phyloP scores from a whole-genome alignment of 2,888 invertebrate genomes.

The Pherbina coryleti region DNA sequence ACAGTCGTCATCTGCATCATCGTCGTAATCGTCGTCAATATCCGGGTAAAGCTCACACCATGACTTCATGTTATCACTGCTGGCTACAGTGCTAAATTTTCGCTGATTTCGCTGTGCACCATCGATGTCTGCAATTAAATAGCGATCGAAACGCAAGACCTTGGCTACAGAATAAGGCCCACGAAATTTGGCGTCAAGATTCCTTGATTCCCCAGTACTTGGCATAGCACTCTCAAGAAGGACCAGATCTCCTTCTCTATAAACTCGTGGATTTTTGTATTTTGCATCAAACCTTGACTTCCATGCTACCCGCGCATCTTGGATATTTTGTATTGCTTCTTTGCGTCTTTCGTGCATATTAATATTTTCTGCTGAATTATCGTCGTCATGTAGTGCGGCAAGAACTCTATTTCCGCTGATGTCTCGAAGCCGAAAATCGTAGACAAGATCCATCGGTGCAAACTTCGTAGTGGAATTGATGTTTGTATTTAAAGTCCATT shows the following conservation, averaged over 20 bases:
- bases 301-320: conserved; percentile 30
- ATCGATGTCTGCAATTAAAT: too few species aligned
- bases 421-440: conserved; percentile 44
- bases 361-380: not conserved
- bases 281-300: conserved; percentile 37
- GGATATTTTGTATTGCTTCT: conserved; percentile 31
- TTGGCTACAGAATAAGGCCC: conserved; percentile 34
- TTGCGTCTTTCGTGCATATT: conserved; percentile 26
- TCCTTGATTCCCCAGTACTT: conserved; percentile 28
- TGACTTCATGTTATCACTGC: conserved; percentile 16
- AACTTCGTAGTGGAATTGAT: conserved; percentile 24
- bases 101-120: too few species aligned
- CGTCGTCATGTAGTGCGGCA: too few species aligned
- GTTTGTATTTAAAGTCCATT: conserved; percentile 46
- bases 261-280: conserved; percentile 28
- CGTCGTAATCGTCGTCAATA: conserved; percentile 31
- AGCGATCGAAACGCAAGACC: too few species aligned
- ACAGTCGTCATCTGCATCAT: not conserved
- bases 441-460: conserved; percentile 45
- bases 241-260: conserved; percentile 31
- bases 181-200: conserved; percentile 23
- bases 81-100: too few species aligned
- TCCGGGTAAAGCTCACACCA: conserved; percentile 39
- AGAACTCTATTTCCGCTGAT: conserved; percentile 41
- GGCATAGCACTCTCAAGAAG: conserved; percentile 26